Evolutionary conservation across 1,140 invertebrate species (phyloP).

Genomic region (Orius insidiosus): DNA sequence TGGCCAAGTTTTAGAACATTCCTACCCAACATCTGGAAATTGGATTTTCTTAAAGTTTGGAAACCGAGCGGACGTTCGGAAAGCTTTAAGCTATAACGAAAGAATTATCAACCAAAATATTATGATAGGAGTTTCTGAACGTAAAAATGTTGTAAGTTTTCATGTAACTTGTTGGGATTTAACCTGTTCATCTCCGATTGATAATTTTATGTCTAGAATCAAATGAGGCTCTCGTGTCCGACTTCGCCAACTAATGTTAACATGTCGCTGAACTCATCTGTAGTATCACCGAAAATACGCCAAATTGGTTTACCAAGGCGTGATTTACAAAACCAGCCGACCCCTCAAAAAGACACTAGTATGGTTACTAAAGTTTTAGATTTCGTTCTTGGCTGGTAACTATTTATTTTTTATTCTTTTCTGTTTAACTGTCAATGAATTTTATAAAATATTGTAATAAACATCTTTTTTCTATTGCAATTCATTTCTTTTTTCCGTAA

Average conservation of each 20-base stretch:
- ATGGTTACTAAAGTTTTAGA: too few relatives aligned
- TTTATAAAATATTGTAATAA: too few relatives aligned
- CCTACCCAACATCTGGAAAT: constrained; percentile 4
- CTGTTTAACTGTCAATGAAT: too few relatives aligned
- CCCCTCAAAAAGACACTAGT: too few relatives aligned
- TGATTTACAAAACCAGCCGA: background rate
- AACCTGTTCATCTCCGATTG: background rate
- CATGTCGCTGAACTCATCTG: background rate
- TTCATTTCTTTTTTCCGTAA: too few relatives aligned
- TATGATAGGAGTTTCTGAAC: constrained; percentile 2
- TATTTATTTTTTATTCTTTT: too few relatives aligned
- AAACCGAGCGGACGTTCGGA: background rate
- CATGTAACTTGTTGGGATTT: background rate
- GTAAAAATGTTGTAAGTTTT: constrained; percentile 7
- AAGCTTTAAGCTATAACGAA: background rate
- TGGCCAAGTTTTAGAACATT: constrained; percentile 1
- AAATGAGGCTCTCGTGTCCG: constrained; percentile 5
- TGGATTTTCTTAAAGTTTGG: constrained; percentile 5
- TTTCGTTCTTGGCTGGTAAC: too few relatives aligned
- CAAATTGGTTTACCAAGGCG: background rate
- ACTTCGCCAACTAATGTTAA: background rate
- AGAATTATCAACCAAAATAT: constrained; percentile 4
- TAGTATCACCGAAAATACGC: constrained; percentile 5
- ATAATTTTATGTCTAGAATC: constrained; percentile 1
- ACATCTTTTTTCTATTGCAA: too few relatives aligned